Evolutionary conservation across 2,113 vertebrate genomes (phyloP), one percentile per base, ranked within the genome.

Genomic region (Bubo scandiacus): DNA sequence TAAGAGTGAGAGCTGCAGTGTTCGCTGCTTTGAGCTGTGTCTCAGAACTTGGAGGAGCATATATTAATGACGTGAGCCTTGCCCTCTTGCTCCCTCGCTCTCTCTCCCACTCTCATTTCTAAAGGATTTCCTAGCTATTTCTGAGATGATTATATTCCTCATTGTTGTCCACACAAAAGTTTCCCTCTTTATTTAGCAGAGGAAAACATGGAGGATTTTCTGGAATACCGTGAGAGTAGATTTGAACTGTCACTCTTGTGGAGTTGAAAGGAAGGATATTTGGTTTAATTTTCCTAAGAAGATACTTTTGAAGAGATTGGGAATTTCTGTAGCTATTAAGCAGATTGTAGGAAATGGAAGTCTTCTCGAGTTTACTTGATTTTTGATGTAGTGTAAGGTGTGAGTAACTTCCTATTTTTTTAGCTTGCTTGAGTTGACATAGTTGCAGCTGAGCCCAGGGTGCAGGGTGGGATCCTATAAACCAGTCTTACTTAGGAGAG

Each of bases 1-100:
- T 68, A 49, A 21, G 25, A 34, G 61, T 0, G 1, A 38, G 45
- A 26, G 34, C 36, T 75, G 47, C 57, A 43, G 52, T 0, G 0
- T 57, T 88, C 1, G 1, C 49, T 67, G 75, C 62, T 42, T 30
- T 66, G 54, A 29, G 18, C 58, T 58, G n/a, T 26, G 8, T 23
- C 55, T 52, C 72, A 51, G 43, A 54, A 36, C 40, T 40, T 5
- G 3, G 25, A 52, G 59, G 17, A 88, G 30, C 21, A 2, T n/a
- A 4, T 21, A 21, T 45, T 81, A 27, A 32, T 40, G 66, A 29
- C 9, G 5, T 30, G 26, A 86, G 38, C 62, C 42, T 74, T 63
- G 45, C 36, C 77, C 68, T 87, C 71, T 51, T 71, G n/a, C 47
- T 42, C 7, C 30, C 30, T 79, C 38, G n/a, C 42, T 38, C 7